phyloP scores from a whole-genome alignment of 1,140 invertebrate genomes.

The Epicauta chinensis region DNA sequence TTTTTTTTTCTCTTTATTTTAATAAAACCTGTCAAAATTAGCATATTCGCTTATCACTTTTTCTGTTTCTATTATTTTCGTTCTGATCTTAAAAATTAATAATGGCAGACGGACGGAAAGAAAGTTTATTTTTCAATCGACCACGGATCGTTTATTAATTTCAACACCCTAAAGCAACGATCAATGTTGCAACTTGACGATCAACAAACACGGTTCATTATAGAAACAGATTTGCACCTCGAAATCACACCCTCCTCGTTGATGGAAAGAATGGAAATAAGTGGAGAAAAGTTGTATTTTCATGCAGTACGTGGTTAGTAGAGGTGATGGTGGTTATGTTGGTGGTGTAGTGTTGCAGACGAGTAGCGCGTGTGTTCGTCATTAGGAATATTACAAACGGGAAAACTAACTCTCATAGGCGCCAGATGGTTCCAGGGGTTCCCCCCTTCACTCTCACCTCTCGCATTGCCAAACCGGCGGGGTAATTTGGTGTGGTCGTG shows the following conservation, averaged over 20 bases:
- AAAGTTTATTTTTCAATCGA: slow-evolving; percentile 17
- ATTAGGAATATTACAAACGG: slow-evolving; percentile 44
- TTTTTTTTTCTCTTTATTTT: not conserved
- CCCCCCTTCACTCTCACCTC: slow-evolving; percentile 9
- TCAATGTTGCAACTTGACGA: slow-evolving; percentile 10
- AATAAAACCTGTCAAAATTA: slow-evolving; percentile 7
- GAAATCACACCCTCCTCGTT: not conserved
- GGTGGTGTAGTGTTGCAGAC: slow-evolving; percentile 15
- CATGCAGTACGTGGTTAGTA: slow-evolving; percentile 34
- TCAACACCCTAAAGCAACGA: not conserved
- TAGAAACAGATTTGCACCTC: slow-evolving; percentile 17
- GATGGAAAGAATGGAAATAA: not conserved
- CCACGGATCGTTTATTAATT: slow-evolving; percentile 20
- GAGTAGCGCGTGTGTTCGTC: slow-evolving; percentile 38
- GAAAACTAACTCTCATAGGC: slow-evolving; percentile 41
- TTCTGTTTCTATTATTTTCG: not conserved
- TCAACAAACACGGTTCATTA: slow-evolving; percentile 17
- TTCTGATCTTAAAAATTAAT: slow-evolving; percentile 4
- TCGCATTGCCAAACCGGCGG: slow-evolving; percentile 8
- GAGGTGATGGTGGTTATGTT: not conserved
- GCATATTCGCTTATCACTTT: slow-evolving; percentile 5
- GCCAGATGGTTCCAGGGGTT: slow-evolving; percentile 36
- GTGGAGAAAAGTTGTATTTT: slow-evolving; percentile 37
- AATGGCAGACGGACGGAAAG: slow-evolving; percentile 3
- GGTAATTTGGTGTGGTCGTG: slow-evolving; percentile 42